Evolutionary conservation across 2,888 invertebrate genomes (phyloP).

Genomic region (Deroplatys truncata): DNA sequence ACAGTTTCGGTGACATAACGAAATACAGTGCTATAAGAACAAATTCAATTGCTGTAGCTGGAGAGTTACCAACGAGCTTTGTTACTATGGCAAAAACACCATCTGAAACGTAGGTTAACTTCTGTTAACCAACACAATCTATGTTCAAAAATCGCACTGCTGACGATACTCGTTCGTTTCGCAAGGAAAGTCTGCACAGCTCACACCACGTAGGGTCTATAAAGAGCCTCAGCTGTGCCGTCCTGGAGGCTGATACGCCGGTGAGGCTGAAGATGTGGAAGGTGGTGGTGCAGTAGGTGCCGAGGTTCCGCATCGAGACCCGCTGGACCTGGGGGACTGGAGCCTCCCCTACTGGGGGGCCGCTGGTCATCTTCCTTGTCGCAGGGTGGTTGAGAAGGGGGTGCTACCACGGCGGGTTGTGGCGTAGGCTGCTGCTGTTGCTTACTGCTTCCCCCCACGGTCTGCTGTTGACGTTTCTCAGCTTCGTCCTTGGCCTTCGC

Average conservation of each 20-base stretch:
- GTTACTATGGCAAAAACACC: too few relatives aligned
- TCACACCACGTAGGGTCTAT: conserved; percentile 50
- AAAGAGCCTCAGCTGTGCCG: conserved; percentile 43
- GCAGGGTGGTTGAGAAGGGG: conserved; percentile 15
- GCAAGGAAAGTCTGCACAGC: not conserved
- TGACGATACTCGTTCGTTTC: not conserved
- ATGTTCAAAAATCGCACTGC: not conserved
- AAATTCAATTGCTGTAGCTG: too few relatives aligned
- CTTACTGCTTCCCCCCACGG: not conserved
- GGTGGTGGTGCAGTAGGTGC: conserved; percentile 2
- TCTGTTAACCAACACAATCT: not conserved
- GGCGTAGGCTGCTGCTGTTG: conserved; percentile 4
- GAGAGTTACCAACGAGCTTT: too few relatives aligned
- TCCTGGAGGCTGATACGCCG: conserved; percentile 25
- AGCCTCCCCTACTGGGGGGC: not conserved
- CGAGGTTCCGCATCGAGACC: not conserved
- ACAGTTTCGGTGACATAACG: too few relatives aligned
- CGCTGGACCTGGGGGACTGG: not conserved
- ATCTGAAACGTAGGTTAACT: too few relatives aligned
- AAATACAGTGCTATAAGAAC: too few relatives aligned
- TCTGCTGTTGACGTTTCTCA: conserved; percentile 27
- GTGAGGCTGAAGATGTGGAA: conserved; percentile 11
- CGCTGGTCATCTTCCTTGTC: conserved; percentile 18
- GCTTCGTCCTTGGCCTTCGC: conserved; percentile 47
- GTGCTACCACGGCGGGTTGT: conserved; percentile 9